Evolutionary conservation across 2,113 vertebrate species (phyloP).

Genomic region (Sula dactylatra): DNA sequence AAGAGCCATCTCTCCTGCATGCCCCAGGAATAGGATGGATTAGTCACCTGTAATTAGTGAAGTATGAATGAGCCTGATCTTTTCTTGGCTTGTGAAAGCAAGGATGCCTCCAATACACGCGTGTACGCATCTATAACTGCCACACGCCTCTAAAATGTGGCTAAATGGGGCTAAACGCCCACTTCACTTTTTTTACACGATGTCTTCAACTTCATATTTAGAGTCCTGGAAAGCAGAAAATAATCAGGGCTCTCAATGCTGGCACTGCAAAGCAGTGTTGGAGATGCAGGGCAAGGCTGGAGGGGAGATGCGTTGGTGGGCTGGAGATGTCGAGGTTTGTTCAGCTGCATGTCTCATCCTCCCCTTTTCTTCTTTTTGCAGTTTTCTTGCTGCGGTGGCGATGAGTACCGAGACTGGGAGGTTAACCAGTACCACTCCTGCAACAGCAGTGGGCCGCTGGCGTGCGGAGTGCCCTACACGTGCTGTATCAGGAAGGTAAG

Average conservation of each 20-base stretch:
- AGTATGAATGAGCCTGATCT: background rate
- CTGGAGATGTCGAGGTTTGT: fast-evolving
- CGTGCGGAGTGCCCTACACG: constrained; percentile 88
- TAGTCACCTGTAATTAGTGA: background rate
- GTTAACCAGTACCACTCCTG: constrained; percentile 90
- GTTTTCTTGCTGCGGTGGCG: constrained; percentile 91
- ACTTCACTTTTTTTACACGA: fast-evolving
- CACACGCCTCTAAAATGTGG: background rate
- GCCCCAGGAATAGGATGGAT: background rate
- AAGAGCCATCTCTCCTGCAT: background rate
- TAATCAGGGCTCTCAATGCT: fast-evolving
- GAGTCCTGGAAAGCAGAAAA: background rate
- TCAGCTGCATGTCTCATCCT: fast-evolving
- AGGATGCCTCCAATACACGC: background rate
- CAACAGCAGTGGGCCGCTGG: constrained; percentile 81
- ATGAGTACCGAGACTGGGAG: constrained; percentile 87
- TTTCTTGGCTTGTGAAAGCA: background rate
- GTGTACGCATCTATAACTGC: background rate
- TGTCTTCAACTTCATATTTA: background rate
- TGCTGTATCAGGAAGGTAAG: constrained; percentile 83
- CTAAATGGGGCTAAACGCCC: background rate
- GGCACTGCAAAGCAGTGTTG: background rate
- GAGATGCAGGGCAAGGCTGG: background rate
- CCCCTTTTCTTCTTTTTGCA: background rate
- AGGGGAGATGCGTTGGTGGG: background rate